A percentile compares a stretch with the other conserved stretches of the same genome.
Evolutionary conservation across 64 coral and sea anemone genomes (phyloP).

Genomic region (Platygyra sinensis): DNA sequence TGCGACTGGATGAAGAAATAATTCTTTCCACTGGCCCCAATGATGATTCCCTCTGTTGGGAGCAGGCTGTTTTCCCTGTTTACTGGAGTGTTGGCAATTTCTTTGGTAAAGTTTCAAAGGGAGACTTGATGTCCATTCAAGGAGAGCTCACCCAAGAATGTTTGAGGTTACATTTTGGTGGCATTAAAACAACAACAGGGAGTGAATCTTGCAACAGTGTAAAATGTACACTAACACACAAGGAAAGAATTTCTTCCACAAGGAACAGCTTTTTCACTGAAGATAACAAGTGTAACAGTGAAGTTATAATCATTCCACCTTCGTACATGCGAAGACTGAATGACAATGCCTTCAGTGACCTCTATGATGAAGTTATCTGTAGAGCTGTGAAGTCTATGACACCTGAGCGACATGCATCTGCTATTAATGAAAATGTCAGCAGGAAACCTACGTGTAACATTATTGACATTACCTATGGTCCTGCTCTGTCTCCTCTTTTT

Average conservation of each 20-base stretch:
- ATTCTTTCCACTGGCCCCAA: conserved; percentile 75
- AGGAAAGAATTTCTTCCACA: background rate
- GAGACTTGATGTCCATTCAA: conserved; percentile 35
- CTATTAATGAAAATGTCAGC: background rate
- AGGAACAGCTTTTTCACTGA: background rate
- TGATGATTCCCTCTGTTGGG: conserved; percentile 90
- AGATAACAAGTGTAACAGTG: background rate
- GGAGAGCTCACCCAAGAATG: conserved; percentile 1
- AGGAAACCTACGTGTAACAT: conserved; percentile 35
- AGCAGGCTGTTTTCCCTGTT: conserved; percentile 91
- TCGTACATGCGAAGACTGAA: conserved; percentile 71
- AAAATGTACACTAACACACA: background rate
- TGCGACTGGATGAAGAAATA: conserved; percentile 79
- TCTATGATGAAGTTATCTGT: conserved; percentile 50
- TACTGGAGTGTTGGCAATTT: conserved; percentile 14
- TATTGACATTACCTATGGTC: conserved; percentile 60
- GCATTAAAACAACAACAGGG: background rate
- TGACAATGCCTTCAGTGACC: conserved; percentile 48
- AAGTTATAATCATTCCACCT: conserved; percentile 55
- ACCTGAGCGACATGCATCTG: background rate
- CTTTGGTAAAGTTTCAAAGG: conserved; percentile 1
- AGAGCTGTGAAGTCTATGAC: conserved; percentile 36
- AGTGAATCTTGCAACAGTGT: background rate
- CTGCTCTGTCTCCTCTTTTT: conserved; percentile 57
- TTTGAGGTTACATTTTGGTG: conserved; percentile 2